phyloP scores from a whole-genome alignment of 2,113 vertebrate species.

The Opisthocomus hoazin region DNA sequence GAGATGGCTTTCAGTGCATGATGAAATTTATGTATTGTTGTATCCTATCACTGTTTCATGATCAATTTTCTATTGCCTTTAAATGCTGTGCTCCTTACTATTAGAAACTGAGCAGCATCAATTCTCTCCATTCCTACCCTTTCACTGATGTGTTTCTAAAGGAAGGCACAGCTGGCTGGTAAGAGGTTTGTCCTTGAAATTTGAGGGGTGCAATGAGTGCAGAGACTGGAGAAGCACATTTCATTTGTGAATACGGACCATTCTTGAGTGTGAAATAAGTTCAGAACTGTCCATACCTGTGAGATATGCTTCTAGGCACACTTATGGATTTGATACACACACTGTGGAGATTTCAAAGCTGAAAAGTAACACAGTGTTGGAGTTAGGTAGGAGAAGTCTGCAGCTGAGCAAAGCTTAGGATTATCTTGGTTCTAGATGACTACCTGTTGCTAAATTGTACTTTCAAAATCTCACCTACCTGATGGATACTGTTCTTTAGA shows the following conservation, averaged over 20 bases:
- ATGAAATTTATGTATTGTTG: not conserved
- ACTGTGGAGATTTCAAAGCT: not conserved
- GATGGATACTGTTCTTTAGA: not conserved
- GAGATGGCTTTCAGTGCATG: not conserved
- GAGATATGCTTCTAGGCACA: not conserved
- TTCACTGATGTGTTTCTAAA: not conserved
- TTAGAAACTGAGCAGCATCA: not conserved
- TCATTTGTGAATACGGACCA: not conserved
- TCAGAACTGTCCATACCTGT: not conserved
- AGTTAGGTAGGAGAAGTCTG: not conserved
- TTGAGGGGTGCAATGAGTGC: not conserved
- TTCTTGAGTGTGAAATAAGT: not conserved
- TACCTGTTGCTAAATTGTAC: not conserved
- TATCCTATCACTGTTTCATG: not conserved
- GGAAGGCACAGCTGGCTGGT: not conserved
- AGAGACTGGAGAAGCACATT: not conserved
- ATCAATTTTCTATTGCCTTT: not conserved
- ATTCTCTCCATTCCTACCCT: rapidly evolving
- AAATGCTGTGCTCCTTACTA: not conserved
- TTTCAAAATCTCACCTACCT: not conserved
- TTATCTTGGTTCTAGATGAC: not conserved
- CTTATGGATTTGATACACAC: not conserved
- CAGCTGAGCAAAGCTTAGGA: not conserved
- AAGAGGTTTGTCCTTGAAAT: not conserved
- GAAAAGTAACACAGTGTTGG: not conserved